Conservation (phyloP, 1,140 invertebrate species). For the Brachystomella parvula region DNA sequence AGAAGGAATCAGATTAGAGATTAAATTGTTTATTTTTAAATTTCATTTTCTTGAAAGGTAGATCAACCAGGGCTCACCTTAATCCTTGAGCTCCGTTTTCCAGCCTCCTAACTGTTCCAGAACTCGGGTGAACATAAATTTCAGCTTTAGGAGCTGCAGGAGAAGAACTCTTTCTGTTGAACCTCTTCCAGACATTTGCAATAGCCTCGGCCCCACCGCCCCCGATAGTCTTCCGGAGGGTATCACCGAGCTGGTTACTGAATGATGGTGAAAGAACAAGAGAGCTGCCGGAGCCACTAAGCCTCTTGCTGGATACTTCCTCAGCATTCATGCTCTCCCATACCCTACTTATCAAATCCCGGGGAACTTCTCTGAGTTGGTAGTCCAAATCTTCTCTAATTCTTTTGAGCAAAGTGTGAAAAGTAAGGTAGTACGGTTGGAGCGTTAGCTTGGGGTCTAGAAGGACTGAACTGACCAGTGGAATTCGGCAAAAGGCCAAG, state of each 20-base stretch:
- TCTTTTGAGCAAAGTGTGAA: slow-evolving; percentile 28
- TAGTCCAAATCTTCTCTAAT: slow-evolving; percentile 28
- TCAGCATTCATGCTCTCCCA: slow-evolving; percentile 6
- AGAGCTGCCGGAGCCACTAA: no score
- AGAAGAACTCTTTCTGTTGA: slow-evolving; percentile 3
- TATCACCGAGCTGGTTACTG: slow-evolving; percentile 9
- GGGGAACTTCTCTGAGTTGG: slow-evolving; percentile 2
- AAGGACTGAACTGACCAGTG: slow-evolving; percentile 27
- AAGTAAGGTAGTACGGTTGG: slow-evolving; percentile 31
- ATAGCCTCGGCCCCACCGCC: background rate
- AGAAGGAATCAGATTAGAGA: background rate
- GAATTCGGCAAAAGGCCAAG: slow-evolving; percentile 30
- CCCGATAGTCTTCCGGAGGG: slow-evolving; percentile 16
- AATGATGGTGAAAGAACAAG: slow-evolving; percentile 6
- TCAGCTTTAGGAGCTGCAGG: background rate
- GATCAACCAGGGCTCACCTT: background rate
- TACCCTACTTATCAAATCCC: slow-evolving; percentile 2
- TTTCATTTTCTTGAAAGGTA: background rate
- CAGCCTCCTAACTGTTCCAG: background rate
- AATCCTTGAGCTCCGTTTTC: background rate
- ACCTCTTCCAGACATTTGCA: background rate
- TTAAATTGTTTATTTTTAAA: slow-evolving; percentile 1
- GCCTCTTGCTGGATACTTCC: slow-evolving; percentile 2
- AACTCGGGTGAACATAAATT: background rate
- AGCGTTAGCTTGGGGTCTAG: slow-evolving; percentile 29